Evolutionary conservation across 1,140 invertebrate species (phyloP).

Genomic region (Anthonomus grandis): DNA sequence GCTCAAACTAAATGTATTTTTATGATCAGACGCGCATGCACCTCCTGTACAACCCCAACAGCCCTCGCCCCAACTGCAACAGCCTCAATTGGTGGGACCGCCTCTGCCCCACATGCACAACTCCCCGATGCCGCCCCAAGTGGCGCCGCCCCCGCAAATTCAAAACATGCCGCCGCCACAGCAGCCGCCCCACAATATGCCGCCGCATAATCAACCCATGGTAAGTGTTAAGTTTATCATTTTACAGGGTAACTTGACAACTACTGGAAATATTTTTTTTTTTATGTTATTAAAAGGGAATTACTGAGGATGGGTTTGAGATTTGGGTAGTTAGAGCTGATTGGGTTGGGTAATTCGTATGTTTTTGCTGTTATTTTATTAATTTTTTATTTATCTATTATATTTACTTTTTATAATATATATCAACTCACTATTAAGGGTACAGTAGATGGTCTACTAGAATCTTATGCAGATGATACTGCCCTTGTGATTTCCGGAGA

Average conservation of each 20-base stretch:
- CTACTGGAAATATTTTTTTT: too few relatives aligned
- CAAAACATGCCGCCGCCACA: constrained; percentile 14
- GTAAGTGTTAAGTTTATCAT: neutral
- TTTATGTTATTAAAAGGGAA: too few relatives aligned
- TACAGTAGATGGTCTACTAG: too few relatives aligned
- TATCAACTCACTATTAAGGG: too few relatives aligned
- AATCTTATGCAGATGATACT: too few relatives aligned
- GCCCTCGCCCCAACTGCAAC: constrained; percentile 19
- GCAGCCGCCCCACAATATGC: neutral
- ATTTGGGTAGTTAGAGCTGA: neutral
- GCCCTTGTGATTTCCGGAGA: too few relatives aligned
- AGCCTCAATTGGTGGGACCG: constrained; percentile 21
- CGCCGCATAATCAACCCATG: constrained; percentile 3
- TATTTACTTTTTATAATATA: too few relatives aligned
- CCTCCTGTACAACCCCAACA: constrained; percentile 25
- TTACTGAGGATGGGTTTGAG: too few relatives aligned
- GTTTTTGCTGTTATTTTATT: neutral
- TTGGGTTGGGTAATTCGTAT: neutral
- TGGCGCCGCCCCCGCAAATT: neutral
- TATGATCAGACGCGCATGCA: constrained; percentile 14
- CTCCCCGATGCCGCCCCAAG: constrained; percentile 12
- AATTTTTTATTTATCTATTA: too few relatives aligned
- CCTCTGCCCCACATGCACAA: constrained; percentile 24
- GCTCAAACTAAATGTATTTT: neutral
- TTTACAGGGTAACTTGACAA: too few relatives aligned